Base-by-base conservation (phyloP, 1,140 invertebrate species). In the Lepidotrigona ventralis region DNA sequence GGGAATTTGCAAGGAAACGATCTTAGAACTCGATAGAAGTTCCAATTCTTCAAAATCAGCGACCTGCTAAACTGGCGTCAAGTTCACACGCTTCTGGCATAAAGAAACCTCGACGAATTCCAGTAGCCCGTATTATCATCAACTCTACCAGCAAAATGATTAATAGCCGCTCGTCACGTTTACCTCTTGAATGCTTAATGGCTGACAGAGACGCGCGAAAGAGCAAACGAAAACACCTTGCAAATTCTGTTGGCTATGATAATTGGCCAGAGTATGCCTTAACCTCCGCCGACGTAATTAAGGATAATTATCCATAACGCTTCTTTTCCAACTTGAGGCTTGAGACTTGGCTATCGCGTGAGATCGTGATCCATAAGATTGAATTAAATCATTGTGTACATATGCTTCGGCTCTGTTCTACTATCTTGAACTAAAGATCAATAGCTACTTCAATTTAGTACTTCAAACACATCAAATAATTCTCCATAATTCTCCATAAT, bases 71-170 rank as follows among this genome's bases (percentile, higher is more conserved):
- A 60, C 73, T 75, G 73, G 73, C 46, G n/a, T 6, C 21, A 46
- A 46, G 39, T 46, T 46, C 8, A 46, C 39, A 6, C 15, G 73
- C 66, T 33, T 66, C 8, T 23, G 12, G 58, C 14, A 56, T 19
- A n/a, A 69, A 69, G 56, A n/a, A n/a, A 78, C n/a, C 12, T 33
- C 51, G 29, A 69, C 51, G 21, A 56, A 69, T 69, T 79, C 29
- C 17, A 33, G 6, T 72, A 79, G 68, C 64, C 39, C 69, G 63
- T 56, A 56, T 54, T 69, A 78, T 70, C 71, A 80, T 80, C 64
- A 19, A 83, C 74, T 86, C 72, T 75, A 76, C 77, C 54, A 81
- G 51, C 76, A 15, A 54, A 58, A 78, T 84, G 82, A 86, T 84
- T 86, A 81, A 86, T 84, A 33, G 70, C 51, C 19, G 12, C 58